These are phyloP conservation scores for Machaerirhynchus nigripectus DNA, from an alignment of 2,113 vertebrate species.

Conservation along the genomic window DNA sequence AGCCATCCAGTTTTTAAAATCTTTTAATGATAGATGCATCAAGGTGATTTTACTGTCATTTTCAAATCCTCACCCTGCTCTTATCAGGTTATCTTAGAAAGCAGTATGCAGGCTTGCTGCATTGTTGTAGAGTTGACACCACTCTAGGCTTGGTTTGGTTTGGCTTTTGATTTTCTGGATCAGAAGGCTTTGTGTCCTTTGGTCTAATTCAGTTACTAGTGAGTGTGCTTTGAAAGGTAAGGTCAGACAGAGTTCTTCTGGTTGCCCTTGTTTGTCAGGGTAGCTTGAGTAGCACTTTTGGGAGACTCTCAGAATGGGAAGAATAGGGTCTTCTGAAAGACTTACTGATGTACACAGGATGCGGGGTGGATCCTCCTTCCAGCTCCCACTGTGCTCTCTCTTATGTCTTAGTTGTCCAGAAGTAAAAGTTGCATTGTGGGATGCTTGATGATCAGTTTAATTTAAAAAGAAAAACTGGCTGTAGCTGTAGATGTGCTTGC, in stretches of 20 bases:
- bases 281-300: background rate
- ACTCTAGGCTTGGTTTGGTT: background rate
- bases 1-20: background rate
- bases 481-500: background rate
- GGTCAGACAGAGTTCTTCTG: background rate
- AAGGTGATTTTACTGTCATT: background rate
- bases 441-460: background rate
- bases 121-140: fast-evolving
- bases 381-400: background rate
- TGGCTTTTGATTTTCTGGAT: background rate
- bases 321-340: background rate
- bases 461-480: background rate
- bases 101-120: background rate
- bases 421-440: background rate
- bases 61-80: background rate
- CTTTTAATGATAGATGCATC: background rate
- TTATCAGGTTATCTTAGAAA: background rate
- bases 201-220: background rate
- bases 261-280: background rate
- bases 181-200: background rate
- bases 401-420: background rate
- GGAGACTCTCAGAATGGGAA: background rate
- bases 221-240: background rate
- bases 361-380: background rate
- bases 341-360: fast-evolving